Evolutionary conservation across 2,797 vertebrate genomes (phyloP), one percentile per base, ranked within the genome.

Genomic region (Bovichtus diacanthus): DNA sequence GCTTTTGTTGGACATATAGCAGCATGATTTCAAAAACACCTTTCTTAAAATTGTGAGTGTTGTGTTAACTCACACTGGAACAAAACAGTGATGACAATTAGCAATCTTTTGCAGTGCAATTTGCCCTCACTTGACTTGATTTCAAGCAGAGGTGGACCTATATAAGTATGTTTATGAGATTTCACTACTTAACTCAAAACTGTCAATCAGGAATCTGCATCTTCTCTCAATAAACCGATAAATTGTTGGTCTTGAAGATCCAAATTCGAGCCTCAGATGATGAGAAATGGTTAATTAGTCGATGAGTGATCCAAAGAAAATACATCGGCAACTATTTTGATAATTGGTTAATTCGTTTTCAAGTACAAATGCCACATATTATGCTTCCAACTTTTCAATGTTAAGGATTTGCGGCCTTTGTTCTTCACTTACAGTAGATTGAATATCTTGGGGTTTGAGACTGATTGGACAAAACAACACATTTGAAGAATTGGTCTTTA

Each of bases 21-120:
- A 76, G 76, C 76, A 66, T 66, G 47, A 66, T 3, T 47, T 23
- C 6, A 18, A 53, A 47, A 54, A 29, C 21, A 44, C 7, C 23
- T 18, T 39, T 15, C 15, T 54, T 15, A 29, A 8, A 16, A 31
- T 50, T 9, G 34, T 41, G 7, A 18, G 10, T 55, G 39, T 54
- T 44, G 13, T 11, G 4, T 44, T 6, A 25, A 49, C 16, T 55
- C 6, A 27, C 27, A 46, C 9, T 29, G 23, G 5, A 23, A 15
- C 12, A 21, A 46, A n/a, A 60, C 11, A 12, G 23, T 16, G 29
- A 27, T 64, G 25, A 44, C 15, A 47, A 4, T n/a, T 2, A 12
- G 23, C 1, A 29, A 23, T 11, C n/a, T 23, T 59, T 46, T 36
- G 19, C 10, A 29, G 9, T 63, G n/a, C 10, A 29, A 10, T 29